Evolutionary conservation across 2,888 invertebrate genomes (phyloP).

Genomic region (Zelleria hepariella): DNA sequence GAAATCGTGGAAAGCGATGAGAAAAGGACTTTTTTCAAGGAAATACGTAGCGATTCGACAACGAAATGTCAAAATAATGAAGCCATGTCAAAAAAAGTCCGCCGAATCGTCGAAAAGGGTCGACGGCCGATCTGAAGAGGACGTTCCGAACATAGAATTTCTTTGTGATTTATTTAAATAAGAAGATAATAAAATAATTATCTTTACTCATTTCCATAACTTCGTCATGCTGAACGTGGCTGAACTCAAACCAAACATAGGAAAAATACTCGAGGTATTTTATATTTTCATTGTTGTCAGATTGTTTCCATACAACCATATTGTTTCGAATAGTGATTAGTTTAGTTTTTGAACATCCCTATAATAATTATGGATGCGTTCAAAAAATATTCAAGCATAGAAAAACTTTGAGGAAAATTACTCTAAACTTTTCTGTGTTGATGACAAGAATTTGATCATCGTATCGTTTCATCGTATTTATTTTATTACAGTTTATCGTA

Average conservation of each 20-base stretch:
- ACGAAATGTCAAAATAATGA: conserved; percentile 72
- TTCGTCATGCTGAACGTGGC: too few species aligned
- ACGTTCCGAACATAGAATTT: background rate
- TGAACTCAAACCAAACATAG: too few species aligned
- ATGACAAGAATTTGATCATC: too few species aligned
- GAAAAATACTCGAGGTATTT: too few species aligned
- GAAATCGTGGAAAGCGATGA: conserved; percentile 37
- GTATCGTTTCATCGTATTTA: too few species aligned
- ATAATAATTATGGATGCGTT: background rate
- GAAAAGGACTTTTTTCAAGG: conserved; percentile 49
- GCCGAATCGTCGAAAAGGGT: conserved; percentile 47
- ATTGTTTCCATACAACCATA: background rate
- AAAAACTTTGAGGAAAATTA: background rate
- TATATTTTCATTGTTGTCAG: background rate
- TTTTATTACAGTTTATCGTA: too few species aligned
- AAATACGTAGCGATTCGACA: conserved; percentile 72
- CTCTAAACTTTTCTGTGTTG: too few species aligned
- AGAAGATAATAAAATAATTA: background rate
- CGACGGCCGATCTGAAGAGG: conserved; percentile 1
- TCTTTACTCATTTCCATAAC: too few species aligned
- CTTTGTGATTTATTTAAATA: too few species aligned
- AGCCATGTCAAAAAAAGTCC: conserved; percentile 70
- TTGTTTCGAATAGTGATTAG: background rate
- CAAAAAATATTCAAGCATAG: too few species aligned
- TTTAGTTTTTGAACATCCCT: background rate